Conservation (phyloP, 2,113 vertebrate species). For the Neogale vison region DNA sequence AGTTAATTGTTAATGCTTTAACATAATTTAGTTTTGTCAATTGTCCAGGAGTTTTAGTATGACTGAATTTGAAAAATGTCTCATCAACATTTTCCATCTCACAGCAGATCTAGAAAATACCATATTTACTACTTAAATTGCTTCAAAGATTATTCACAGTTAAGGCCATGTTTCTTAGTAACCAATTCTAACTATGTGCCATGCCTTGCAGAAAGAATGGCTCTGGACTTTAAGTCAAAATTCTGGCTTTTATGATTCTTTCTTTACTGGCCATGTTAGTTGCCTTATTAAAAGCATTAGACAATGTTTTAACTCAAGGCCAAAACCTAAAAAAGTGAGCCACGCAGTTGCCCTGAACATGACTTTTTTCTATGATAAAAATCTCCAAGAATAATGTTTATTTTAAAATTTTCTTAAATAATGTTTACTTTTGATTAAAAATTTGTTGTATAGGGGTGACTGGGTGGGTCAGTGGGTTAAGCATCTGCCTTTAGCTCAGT, state of each 20-base stretch:
- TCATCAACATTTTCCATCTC: not conserved
- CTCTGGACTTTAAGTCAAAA: not conserved
- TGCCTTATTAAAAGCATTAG: not conserved
- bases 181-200: not conserved
- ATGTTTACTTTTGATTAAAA: not conserved
- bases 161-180: not conserved
- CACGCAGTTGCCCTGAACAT: not conserved
- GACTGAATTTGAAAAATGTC: not conserved
- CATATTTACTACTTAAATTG: not conserved
- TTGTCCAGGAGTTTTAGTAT: not conserved
- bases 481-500: not conserved
- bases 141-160: not conserved
- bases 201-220: not conserved
- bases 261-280: not conserved
- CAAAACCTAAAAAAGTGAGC: not conserved
- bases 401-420: not conserved
- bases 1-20: not conserved
- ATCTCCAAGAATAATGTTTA: not conserved
- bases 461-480: not conserved
- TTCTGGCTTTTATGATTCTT: not conserved
- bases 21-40: not conserved
- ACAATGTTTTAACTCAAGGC: not conserved
- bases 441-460: not conserved
- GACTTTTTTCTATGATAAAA: not conserved
- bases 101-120: not conserved